Base-by-base conservation (phyloP, 1,140 invertebrate species). In the Drosophila tsacasi region DNA sequence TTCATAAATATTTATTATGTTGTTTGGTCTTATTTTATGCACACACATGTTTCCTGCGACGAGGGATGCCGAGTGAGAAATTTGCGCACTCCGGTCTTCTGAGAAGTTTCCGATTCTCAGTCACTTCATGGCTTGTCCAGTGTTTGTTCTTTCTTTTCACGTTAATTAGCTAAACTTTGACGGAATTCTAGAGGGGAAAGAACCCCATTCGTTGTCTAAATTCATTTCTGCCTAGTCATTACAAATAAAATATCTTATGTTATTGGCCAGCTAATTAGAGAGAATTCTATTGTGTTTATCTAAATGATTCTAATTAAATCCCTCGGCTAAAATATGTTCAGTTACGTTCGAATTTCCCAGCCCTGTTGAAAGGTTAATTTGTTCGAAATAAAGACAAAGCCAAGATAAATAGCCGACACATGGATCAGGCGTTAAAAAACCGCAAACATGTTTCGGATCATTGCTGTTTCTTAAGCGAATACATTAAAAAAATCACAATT, bases 1-100 rank as follows among this genome's bases (percentile, higher is more conserved):
- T 68, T 65, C 66, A 83, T 83, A 84, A 83, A 83, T 83, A 83
- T 83, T 83, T 84, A 83, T 81, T 73, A 52, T 52, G 59, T 25
- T 50, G 27, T 40, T 71, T 79, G 65, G 83, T 68, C 60, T 72
- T 76, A 60, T 82, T 79, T 86, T 69, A 83, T 82, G 66, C 75
- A 62, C 50, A 73, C 77, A 82, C 79, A 79, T 84, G 81, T 81
- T 73, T 75, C 62, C 58, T 12, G 2, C 23, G 37, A 35, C 71
- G 52, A 73, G 55, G 68, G 71, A 73, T 74, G 68, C 67, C n/a
- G 27, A 27, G 30, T 21, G 10, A 30, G 37, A 60, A 73, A 21
- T 61, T 74, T 17, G 12, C 54, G 4, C 27, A 10, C 27, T 61
- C 55, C 2, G 12, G 15, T 50, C 8, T 60, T 73, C 54, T 25